Evolutionary conservation across 2,888 invertebrate genomes (phyloP), one percentile per base, ranked within the genome.

Genomic region (Drosophila parthenogenetica): DNA sequence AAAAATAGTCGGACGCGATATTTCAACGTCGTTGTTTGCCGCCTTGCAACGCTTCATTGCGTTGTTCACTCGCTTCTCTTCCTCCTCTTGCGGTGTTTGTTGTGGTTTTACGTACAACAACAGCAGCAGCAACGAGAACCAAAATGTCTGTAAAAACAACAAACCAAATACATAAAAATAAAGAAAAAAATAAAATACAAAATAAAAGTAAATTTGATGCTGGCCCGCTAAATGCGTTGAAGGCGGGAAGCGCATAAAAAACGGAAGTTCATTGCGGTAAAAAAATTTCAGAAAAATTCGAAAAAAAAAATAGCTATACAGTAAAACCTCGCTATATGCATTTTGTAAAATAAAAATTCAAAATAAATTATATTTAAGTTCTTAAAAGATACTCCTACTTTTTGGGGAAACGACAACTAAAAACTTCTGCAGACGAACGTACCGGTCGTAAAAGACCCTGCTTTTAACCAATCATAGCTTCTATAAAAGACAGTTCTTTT

Each of bases 41-140:
- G 81, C 84, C 85, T 79, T 87, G 88, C 73, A 82, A 82, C 82
- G 82, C 82, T 87, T 82, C 82, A 82, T 82, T 87, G 86, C 79
- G 61, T 40, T 39, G 57, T 14, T 13, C 43, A n/a, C 35, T 32
- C 54, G 17, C 32, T 2, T 35, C 35, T 22, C 35, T 7, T n/a
- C 57, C 13, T 4, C 13, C 2, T 8, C 57, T 62, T 40, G 51
- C 29, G 39, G 29, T 22, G 29, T 49, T 60, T 58, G 42, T 48
- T 71, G 72, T 50, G 51, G 57, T 55, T 74, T 74, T 35, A 73
- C 51, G 32, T 32, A 49, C 49, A 46, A 42, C 25, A 53, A 51
- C 48, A 54, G 39, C 16, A 49, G n/a, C 53, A 37, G 19, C 37
- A 25, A 48, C 29, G 42, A 57, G 11, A 32, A 16, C 45, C 43